Conservation (phyloP, 1,140 invertebrate species). For the Rhagoletis zephyria region DNA sequence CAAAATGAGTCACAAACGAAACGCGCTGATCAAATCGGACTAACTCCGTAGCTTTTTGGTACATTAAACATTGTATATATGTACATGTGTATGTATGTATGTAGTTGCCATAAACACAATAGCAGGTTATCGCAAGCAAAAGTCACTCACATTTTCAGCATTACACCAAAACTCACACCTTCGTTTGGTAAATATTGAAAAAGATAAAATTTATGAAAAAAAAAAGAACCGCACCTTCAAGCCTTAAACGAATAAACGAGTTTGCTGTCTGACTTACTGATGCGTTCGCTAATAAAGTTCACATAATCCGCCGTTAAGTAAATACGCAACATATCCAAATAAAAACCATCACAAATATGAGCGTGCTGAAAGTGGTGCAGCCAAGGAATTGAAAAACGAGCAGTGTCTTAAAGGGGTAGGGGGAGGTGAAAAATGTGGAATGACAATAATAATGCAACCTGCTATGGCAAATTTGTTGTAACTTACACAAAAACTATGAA, state of each 20-base stretch:
- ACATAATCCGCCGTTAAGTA: slow-evolving; percentile 26
- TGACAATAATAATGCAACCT: not conserved
- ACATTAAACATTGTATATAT: not conserved
- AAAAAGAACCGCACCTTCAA: not conserved
- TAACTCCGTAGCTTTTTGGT: not conserved
- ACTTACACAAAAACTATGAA: not conserved
- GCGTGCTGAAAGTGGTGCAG: not conserved
- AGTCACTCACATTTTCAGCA: slow-evolving; percentile 5
- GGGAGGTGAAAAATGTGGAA: not conserved
- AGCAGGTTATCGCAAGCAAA: not conserved
- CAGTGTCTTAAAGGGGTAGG: not conserved
- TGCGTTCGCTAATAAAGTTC: not conserved
- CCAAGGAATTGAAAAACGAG: not conserved
- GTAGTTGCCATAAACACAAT: not conserved
- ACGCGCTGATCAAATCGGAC: not conserved
- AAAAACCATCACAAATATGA: not conserved
- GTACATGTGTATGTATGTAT: not conserved
- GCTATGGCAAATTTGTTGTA: not conserved
- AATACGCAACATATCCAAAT: slow-evolving; percentile 12
- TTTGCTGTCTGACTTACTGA: slow-evolving; percentile 19
- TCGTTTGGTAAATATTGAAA: not conserved
- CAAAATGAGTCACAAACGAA: slow-evolving; percentile 1
- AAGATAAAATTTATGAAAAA: not conserved
- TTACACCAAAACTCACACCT: slow-evolving; percentile 21
- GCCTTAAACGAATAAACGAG: not conserved